phyloP scores from a whole-genome alignment of 2,113 vertebrate species.

The Ochotona curzoniae region DNA sequence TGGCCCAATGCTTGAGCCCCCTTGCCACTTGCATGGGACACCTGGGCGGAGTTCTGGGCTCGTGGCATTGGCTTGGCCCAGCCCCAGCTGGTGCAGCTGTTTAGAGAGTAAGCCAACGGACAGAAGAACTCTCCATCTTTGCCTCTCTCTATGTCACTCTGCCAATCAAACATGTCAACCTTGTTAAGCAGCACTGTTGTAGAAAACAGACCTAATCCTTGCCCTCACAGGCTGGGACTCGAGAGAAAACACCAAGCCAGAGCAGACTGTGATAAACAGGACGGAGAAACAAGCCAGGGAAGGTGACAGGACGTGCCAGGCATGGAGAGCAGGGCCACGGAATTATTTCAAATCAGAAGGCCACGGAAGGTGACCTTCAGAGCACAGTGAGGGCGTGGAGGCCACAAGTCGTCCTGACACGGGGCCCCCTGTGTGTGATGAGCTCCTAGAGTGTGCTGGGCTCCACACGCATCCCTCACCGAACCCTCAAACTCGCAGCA shows the following conservation, averaged over 20 bases:
- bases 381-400: not conserved
- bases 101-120: no score
- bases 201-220: not conserved
- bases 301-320: not conserved
- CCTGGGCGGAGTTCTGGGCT: no score
- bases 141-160: no score
- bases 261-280: not conserved
- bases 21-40: no score
- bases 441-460: not conserved
- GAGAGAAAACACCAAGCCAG: not conserved
- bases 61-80: no score
- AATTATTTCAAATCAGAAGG: not conserved
- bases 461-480: not conserved
- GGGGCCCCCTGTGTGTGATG: not conserved
- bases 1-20: no score
- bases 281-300: not conserved
- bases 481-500: not conserved
- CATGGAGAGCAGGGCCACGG: not conserved
- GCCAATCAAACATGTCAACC: no score
- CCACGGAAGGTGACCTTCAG: not conserved
- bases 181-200: not conserved
- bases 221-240: no score
- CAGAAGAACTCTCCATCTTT: no score
- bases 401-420: accelerated
- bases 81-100: no score